Evolutionary conservation across 2,113 vertebrate genomes (phyloP), one percentile per base, ranked within the genome.

Genomic region (Scomber colias): DNA sequence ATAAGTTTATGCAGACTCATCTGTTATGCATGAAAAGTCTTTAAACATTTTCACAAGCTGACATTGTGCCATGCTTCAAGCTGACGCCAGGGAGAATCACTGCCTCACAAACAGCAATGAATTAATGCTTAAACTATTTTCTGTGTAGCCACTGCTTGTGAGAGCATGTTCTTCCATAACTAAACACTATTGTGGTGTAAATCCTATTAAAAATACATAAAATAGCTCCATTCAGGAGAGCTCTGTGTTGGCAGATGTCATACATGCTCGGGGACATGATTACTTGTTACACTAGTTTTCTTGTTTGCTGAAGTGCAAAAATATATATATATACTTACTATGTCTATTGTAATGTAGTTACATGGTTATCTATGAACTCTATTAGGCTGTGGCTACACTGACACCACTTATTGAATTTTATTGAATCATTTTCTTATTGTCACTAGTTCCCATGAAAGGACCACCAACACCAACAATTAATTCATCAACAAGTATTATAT

Each of bases 11-110:
- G 49, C 55, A 45, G n/a, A 49, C 31, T 73, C 11, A 55, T 63
- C 27, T 40, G 14, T 24, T 49, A 71, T 71, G 27, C 60, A 74
- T 24, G 7, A 68, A 48, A 71, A 40, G n/a, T 17, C 59, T 8
- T 2, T 24, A 11, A 9, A 10, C 12, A 46, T 74, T n/a, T 67
- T 27, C 17, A 5, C 21, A 74, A 80, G 35, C 8, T n/a, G 76
- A 78, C 48, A 64, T 17, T 13, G 49, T 21, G 9, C 40, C 35
- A 5, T 14, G 35, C 40, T 55, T 14, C 40, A 35, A 71, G 14
- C 50, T 6, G 35, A 60, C 77, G 15, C 45, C 10, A 17, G 21
- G 55, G 15, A 74, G 53, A 45, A 51, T 19, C 19, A 9, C 46
- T 30, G 49, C 15, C 11, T 27, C 24, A 27, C 24, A 27, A 27